A percentile compares a stretch with the other conserved stretches of the same genome.
phyloP scores from a whole-genome alignment of 2,888 invertebrate species.

The Norana najaformis region DNA sequence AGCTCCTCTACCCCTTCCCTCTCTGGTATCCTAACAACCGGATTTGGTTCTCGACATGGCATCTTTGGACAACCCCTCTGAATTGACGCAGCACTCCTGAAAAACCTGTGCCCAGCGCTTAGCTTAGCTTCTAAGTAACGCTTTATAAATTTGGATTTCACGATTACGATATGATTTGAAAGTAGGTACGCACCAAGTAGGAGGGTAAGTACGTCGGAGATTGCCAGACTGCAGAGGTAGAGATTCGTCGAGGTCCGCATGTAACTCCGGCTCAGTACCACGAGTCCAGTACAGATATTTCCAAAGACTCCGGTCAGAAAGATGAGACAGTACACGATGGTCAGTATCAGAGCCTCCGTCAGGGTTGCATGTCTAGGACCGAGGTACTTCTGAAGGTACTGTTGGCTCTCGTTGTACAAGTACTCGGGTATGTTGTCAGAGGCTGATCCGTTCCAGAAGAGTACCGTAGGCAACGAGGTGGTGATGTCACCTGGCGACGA shows the following conservation, averaged over 20 bases:
- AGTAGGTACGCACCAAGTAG: background rate
- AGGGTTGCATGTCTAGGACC: background rate
- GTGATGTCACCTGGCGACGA: background rate
- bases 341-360: background rate
- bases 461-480: background rate
- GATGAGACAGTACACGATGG: conserved; percentile 23
- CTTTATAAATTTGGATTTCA: no score
- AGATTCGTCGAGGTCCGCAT: conserved; percentile 21
- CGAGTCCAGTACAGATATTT: conserved; percentile 17
- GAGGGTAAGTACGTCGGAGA: conserved; percentile 17
- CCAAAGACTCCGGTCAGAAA: conserved; percentile 24
- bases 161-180: no score
- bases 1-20: no score
- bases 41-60: no score
- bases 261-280: conserved; percentile 18
- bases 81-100: no score
- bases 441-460: background rate
- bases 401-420: background rate
- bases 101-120: no score
- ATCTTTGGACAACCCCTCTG: no score
- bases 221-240: conserved; percentile 15
- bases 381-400: conserved; percentile 21
- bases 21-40: no score
- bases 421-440: background rate
- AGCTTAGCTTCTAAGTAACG: no score